These are phyloP conservation scores for Acleris laterana DNA, from an alignment of 2,888 invertebrate genomes.

Conservation along the genomic window DNA sequence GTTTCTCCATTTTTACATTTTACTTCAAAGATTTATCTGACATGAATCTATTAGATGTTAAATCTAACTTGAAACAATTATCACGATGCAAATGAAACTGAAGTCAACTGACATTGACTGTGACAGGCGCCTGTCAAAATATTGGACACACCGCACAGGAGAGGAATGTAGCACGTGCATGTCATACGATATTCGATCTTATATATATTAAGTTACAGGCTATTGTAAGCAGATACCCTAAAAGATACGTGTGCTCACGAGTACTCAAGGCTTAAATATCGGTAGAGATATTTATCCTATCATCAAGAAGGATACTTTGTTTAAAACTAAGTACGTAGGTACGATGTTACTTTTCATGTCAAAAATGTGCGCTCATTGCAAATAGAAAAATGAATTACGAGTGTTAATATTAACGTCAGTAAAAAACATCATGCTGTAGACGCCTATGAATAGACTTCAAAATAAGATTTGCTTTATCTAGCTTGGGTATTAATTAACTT, in stretches of 20 bases:
- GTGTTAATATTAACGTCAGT: no score
- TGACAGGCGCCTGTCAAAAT: constrained; percentile 72
- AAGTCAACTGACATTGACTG: constrained; percentile 51
- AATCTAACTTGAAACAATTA: constrained; percentile 22
- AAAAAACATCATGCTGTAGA: no score
- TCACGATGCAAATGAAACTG: constrained; percentile 14
- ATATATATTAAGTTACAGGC: constrained; percentile 1
- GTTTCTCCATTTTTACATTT: neutral
- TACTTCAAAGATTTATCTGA: constrained; percentile 8
- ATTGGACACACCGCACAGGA: constrained; percentile 58
- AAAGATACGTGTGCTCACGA: constrained; percentile 11
- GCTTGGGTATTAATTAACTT: no score
- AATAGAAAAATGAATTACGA: no score
- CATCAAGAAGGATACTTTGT: neutral
- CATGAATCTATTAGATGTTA: neutral
- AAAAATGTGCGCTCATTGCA: neutral
- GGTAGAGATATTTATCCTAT: constrained; percentile 9
- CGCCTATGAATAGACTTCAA: no score
- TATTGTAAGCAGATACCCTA: neutral
- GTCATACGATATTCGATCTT: constrained; percentile 12
- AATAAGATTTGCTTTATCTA: no score
- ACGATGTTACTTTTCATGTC: neutral
- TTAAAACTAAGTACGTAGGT: neutral
- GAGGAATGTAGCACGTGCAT: constrained; percentile 9
- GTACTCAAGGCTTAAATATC: constrained; percentile 19